Evolutionary conservation across 2,113 vertebrate species (phyloP).

Genomic region (Scolopax mira): DNA sequence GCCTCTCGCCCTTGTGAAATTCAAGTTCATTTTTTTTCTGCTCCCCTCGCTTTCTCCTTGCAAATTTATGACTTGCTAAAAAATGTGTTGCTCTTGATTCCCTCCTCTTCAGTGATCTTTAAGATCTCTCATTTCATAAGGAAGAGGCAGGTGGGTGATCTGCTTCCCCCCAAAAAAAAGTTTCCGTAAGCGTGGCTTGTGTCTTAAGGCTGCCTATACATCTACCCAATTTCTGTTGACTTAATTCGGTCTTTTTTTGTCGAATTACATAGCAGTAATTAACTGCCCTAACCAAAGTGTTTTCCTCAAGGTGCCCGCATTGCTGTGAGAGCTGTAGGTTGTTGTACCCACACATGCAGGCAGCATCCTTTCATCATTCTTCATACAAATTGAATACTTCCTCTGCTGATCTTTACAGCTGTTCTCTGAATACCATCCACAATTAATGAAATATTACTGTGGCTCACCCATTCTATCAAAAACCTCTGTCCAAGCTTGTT

Average conservation of each 20-base stretch:
- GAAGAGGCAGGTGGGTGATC: constrained; percentile 58
- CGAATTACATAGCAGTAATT: background rate
- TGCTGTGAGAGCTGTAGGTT: background rate
- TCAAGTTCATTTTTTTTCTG: constrained; percentile 41
- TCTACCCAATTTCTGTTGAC: background rate
- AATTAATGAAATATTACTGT: background rate
- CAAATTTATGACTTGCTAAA: constrained; percentile 70
- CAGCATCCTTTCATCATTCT: background rate
- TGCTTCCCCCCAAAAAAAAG: background rate
- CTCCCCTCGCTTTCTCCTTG: constrained; percentile 36
- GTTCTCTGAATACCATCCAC: background rate
- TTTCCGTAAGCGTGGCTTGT: background rate
- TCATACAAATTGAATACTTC: background rate
- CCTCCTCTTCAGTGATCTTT: constrained; percentile 67
- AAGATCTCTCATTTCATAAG: constrained; percentile 46
- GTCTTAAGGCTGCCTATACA: constrained; percentile 11
- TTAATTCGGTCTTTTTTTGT: constrained; percentile 32
- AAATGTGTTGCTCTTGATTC: constrained; percentile 47
- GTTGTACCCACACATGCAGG: background rate
- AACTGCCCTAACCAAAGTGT: background rate
- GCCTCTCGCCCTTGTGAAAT: constrained; percentile 49
- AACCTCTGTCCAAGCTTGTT: background rate
- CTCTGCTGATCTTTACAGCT: background rate
- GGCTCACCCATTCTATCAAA: background rate
- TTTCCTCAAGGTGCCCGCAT: constrained; percentile 29